Conservation (phyloP, 2,113 vertebrate genomes). For the Rhabdomys dilectus region DNA sequence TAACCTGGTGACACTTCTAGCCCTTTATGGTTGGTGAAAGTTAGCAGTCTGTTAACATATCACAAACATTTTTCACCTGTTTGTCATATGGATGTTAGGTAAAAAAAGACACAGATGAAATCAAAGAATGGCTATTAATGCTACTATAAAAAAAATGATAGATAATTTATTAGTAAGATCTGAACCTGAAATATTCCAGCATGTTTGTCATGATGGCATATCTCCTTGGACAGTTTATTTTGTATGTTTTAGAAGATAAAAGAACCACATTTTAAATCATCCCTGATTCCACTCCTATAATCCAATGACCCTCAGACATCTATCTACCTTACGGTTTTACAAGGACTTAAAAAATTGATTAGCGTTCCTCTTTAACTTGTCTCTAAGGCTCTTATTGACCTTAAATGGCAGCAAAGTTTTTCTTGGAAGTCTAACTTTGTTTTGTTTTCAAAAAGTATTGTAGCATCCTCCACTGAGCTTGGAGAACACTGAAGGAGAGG, state of each 20-base stretch:
- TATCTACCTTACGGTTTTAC: slow-evolving; percentile 14
- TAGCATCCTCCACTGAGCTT: neutral
- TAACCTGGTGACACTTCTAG: too few species aligned
- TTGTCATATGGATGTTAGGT: neutral
- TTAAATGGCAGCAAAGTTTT: neutral
- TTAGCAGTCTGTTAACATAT: neutral
- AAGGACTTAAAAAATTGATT: slow-evolving; percentile 25
- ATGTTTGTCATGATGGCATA: too few species aligned
- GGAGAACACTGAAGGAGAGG: neutral
- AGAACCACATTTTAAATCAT: neutral
- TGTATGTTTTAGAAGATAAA: neutral
- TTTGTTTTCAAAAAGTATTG: slow-evolving; percentile 24
- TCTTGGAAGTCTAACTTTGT: neutral
- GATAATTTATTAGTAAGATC: neutral
- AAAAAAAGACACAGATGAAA: neutral
- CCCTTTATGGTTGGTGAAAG: neutral
- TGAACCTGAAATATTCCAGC: neutral
- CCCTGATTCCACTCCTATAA: neutral
- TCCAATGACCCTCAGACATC: neutral
- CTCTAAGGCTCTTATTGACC: neutral
- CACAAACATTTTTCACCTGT: neutral
- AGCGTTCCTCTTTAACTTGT: neutral
- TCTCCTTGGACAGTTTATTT: neutral
- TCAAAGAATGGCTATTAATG: neutral
- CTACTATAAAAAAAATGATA: neutral